Evolutionary conservation across 2,113 vertebrate species (phyloP).

Genomic region (Conger conger): DNA sequence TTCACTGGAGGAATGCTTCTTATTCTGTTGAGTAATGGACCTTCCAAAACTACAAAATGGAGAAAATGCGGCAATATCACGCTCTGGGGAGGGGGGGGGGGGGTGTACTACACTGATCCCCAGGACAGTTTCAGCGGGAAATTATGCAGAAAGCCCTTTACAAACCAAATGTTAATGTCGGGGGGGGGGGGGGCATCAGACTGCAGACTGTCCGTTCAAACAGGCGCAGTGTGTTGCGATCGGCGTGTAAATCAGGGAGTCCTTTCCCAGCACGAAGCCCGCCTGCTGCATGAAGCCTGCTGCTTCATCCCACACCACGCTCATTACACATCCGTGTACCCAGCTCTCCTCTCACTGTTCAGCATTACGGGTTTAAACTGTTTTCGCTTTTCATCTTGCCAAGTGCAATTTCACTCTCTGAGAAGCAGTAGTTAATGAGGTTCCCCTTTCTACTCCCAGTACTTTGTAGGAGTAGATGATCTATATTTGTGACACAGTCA

Average conservation of each 20-base stretch:
- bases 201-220: too few relatives aligned
- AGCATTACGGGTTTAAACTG: constrained; percentile 46
- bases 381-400: constrained; percentile 40
- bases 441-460: constrained; percentile 37
- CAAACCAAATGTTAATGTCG: too few relatives aligned
- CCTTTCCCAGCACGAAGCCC: background rate
- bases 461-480: constrained; percentile 38
- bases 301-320: constrained; percentile 19
- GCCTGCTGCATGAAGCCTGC: too few relatives aligned
- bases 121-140: too few relatives aligned
- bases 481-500: constrained; percentile 37
- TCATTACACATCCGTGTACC: constrained; percentile 21
- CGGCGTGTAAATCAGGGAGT: background rate
- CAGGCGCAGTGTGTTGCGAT: background rate
- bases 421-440: constrained; percentile 44
- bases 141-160: too few relatives aligned
- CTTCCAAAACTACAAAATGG: too few relatives aligned
- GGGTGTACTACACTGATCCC: too few relatives aligned
- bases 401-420: constrained; percentile 41
- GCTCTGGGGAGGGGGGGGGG: too few relatives aligned
- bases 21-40: too few relatives aligned
- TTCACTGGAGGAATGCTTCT: too few relatives aligned
- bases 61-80: too few relatives aligned
- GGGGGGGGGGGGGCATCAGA: too few relatives aligned
- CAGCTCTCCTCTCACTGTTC: constrained; percentile 39